Percentiles rank a stretch among this genome's conserved stretches.
phyloP scores from a whole-genome alignment of 1,140 invertebrate species.

The Psix sp. region DNA sequence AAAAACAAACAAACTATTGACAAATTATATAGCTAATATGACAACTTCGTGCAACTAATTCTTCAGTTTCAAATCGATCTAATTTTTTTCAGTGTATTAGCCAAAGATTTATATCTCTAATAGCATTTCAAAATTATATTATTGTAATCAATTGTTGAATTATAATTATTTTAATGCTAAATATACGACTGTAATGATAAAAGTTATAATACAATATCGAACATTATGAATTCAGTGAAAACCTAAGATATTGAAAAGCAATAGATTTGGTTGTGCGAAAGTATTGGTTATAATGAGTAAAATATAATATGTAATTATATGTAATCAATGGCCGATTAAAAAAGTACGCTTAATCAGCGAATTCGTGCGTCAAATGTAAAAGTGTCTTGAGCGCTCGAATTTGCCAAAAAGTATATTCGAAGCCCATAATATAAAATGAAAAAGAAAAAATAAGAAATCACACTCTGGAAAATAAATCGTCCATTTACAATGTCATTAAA shows the following conservation, averaged over 20 bases:
- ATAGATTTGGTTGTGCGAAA: conserved; percentile 14
- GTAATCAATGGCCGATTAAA: conserved; percentile 4
- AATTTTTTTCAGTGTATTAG: conserved; percentile 58
- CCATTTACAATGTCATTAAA: no score
- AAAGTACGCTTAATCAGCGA: conserved; percentile 3
- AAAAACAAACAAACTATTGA: conserved; percentile 4
- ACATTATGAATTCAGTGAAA: conserved; percentile 2
- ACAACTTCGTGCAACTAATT: conserved; percentile 39
- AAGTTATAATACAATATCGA: conserved; percentile 20
- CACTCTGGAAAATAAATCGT: neutral
- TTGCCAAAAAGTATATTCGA: conserved; percentile 39
- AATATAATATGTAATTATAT: conserved; percentile 11
- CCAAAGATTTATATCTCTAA: conserved; percentile 61
- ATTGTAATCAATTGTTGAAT: conserved; percentile 2
- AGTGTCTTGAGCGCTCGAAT: conserved; percentile 4
- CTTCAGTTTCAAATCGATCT: conserved; percentile 52
- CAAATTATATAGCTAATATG: conserved; percentile 11
- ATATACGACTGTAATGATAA: conserved; percentile 37
- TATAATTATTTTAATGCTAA: neutral
- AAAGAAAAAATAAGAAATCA: neutral
- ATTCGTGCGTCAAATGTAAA: conserved; percentile 7
- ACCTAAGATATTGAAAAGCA: conserved; percentile 11
- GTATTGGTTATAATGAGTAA: neutral
- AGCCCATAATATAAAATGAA: conserved; percentile 36
- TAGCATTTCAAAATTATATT: conserved; percentile 36